Evolutionary conservation across 2,113 vertebrate species (phyloP).

Genomic region (Aldabrachelys gigantea): DNA sequence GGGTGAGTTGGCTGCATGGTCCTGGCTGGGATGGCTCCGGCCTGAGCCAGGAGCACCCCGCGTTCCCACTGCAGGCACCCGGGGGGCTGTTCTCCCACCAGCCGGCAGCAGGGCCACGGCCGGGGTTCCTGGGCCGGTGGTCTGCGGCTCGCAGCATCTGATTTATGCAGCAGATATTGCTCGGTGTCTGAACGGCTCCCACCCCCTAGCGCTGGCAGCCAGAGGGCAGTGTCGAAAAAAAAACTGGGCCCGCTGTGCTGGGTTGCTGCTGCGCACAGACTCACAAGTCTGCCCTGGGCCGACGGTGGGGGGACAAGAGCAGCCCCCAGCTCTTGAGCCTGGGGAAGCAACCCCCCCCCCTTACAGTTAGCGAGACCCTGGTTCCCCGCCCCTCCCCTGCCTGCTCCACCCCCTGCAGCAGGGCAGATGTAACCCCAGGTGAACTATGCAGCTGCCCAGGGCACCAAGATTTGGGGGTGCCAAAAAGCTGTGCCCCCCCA

Average conservation of each 20-base stretch:
- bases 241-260: background rate
- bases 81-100: too few relatives aligned
- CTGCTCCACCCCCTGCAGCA: too few relatives aligned
- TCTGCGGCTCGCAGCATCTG: background rate
- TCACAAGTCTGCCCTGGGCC: background rate
- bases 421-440: too few relatives aligned
- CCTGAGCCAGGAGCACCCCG: too few relatives aligned
- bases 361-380: background rate
- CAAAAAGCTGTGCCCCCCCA: too few relatives aligned
- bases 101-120: background rate
- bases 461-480: too few relatives aligned
- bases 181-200: too few relatives aligned
- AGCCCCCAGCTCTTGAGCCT: background rate
- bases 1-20: too few relatives aligned
- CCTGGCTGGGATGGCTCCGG: too few relatives aligned
- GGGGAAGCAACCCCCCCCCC: background rate
- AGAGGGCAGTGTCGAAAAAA: conserved; percentile 10
- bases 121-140: background rate
- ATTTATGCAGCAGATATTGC: background rate
- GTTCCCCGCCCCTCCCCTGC: background rate
- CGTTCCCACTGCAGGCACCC: too few relatives aligned
- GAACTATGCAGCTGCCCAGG: too few relatives aligned
- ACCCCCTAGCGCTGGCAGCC: background rate
- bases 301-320: background rate
- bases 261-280: background rate